Evolutionary conservation across 2,888 invertebrate species (phyloP), one percentile per base, ranked within the genome.

Genomic region (Hyposoter didymator): DNA sequence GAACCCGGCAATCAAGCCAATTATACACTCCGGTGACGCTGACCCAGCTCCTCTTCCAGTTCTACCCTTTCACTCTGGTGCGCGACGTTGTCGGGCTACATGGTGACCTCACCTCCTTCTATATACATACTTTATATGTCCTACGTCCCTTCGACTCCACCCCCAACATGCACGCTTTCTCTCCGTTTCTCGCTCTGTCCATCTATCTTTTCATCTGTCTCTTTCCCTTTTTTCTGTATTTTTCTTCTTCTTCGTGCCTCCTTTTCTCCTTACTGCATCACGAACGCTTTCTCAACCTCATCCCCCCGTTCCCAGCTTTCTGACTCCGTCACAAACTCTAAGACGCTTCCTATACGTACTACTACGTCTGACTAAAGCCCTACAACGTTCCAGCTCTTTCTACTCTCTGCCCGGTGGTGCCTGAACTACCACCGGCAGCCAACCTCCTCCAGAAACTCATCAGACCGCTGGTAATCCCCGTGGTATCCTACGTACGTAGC

Each of bases 1-100:
- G 93, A 93, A 92, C 92, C 91, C 91, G 91, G 92, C 93, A 93
- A 93, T 93, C 93, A 93, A 93, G 93, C 91, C 93, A 93, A 93
- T 93, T 93, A 93, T 93, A 93, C 93, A 93, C 93, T 93, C 91
- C 90, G 92, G 91, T 92, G 93, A 92, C 91, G 91, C 91, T 92
- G 92, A 92, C 91, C 91, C 91, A 91, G 91, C 91, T 91, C 92
- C 91, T 90, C 89, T 90, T 89, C 89, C 88, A 88, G 88, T 87
- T 88, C 89, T 87, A 89, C 83, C 85, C 80, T 74, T 87, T 87
- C 81, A 80, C 76, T 82, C 85, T 78, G 80, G 78, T 80, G 75
- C 80, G 85, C 76, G 80, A 78, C 59, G 39, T 67, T 55, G 76
- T 70, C 47, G 73, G 45, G 64, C 69, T 78, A 70, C 83, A 66